Evolutionary conservation across 1,140 invertebrate genomes (phyloP).

Genomic region (Octopus bimaculoides): DNA sequence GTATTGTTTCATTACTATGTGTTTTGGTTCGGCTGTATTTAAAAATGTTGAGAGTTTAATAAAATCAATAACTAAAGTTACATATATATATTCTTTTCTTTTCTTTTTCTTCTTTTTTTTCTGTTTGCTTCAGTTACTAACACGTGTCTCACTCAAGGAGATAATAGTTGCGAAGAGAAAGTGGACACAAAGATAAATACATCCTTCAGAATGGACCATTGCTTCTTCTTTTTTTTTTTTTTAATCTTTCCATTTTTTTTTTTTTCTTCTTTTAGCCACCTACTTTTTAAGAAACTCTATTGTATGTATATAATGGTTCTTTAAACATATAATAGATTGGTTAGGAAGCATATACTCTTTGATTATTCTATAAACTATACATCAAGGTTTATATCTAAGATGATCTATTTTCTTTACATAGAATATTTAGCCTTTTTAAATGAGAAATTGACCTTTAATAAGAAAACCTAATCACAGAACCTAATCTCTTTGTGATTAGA

Average conservation of each 20-base stretch:
- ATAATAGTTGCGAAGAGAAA: constrained; percentile 18
- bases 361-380: too few relatives aligned
- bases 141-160: constrained; percentile 25
- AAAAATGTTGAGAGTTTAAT: too few relatives aligned
- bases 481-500: too few relatives aligned
- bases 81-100: too few relatives aligned
- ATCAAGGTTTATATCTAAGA: neutral
- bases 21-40: too few relatives aligned
- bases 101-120: neutral
- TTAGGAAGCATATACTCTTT: too few relatives aligned
- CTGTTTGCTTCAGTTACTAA: constrained; percentile 26
- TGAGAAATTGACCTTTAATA: neutral
- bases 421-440: neutral
- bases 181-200: constrained; percentile 13
- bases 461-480: too few relatives aligned
- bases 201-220: neutral
- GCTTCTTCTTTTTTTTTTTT: neutral
- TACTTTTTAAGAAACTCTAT: too few relatives aligned
- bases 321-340: too few relatives aligned
- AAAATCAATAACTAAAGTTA: too few relatives aligned
- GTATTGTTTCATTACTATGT: too few relatives aligned
- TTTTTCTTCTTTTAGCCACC: neutral
- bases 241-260: neutral
- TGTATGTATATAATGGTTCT: too few relatives aligned
- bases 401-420: neutral